phyloP scores from a whole-genome alignment of 2,888 invertebrate genomes.

The Stenichneumon culpator region DNA sequence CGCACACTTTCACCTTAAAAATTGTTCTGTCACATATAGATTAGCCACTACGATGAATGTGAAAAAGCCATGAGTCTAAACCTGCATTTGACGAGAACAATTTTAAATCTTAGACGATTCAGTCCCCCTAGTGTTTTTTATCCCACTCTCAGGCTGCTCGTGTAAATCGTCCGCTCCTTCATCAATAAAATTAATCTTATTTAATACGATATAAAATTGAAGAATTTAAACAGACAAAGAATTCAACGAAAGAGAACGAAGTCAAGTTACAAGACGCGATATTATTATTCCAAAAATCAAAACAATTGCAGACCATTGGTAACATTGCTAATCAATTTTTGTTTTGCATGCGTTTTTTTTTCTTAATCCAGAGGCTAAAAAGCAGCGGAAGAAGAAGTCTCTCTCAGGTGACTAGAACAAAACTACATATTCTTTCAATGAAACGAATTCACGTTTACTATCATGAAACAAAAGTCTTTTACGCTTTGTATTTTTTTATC shows the following conservation, averaged over 20 bases:
- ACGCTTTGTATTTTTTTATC: slow-evolving; percentile 30
- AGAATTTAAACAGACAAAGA: slow-evolving; percentile 48
- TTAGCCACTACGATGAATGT: slow-evolving; percentile 19
- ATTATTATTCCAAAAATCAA: slow-evolving; percentile 25
- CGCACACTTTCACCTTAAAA: slow-evolving; percentile 34
- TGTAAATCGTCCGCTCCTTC: slow-evolving; percentile 60
- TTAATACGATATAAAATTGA: slow-evolving; percentile 31
- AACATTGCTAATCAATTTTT: slow-evolving; percentile 84
- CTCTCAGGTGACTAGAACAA: slow-evolving; percentile 91
- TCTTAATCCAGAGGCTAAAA: slow-evolving; percentile 93
- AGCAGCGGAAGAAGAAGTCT: slow-evolving; percentile 97
- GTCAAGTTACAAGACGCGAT: slow-evolving; percentile 43
- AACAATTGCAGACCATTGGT: slow-evolving; percentile 72
- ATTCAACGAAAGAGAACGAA: slow-evolving; percentile 45
- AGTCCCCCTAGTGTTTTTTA: slow-evolving; percentile 23
- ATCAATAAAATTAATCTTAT: slow-evolving; percentile 57
- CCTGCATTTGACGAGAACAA: slow-evolving; percentile 30
- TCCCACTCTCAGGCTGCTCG: slow-evolving; percentile 40
- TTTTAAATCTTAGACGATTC: slow-evolving; percentile 4
- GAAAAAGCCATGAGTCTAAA: neutral
- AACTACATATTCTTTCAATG: slow-evolving; percentile 70
- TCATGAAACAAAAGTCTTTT: slow-evolving; percentile 30
- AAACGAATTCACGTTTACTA: slow-evolving; percentile 39
- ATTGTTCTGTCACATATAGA: slow-evolving; percentile 19
- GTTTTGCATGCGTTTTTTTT: slow-evolving; percentile 85